Base-by-base conservation (phyloP, 2,113 vertebrate genomes). In the Motacilla alba region DNA sequence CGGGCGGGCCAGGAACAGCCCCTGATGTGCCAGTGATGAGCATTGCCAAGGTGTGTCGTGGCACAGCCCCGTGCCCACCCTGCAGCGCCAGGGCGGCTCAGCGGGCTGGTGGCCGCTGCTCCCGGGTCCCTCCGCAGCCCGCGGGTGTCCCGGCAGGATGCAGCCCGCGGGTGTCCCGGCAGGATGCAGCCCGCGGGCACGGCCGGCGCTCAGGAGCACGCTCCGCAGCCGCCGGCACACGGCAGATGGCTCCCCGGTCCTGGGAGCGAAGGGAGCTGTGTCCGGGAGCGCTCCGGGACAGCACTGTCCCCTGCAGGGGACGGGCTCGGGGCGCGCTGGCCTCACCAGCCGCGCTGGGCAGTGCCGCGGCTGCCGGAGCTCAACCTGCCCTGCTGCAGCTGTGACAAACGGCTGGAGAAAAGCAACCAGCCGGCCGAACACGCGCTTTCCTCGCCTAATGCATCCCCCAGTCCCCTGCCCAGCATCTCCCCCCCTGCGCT, bases 71-170 rank as follows among this genome's bases (percentile, higher is more conserved):
- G 1, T 28, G 39, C 2, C 28, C 63, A 3, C 4, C 1, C n/a
- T 0, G 3, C 44, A 2, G 0, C 4, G 53, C 53, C 4, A 0
- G 0, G 0, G 55, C 30, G 59, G 17, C 46, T 8, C 2, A 3
- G n/a, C 1, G 4, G 33, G 41, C 31, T 16, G 30, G 11, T 1
- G 52, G 62, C 44, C 5, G 12, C 44, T 41, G 5, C 12, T 39
- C 21, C 56, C 75, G 4, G 4, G 28, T 44, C 19, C 26, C 50
- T 6, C 2, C 13, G 18, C 47, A 3, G 24, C 8, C 31, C 53
- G 4, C n/a, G 20, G 24, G 3, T 31, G 39, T 28, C 69, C 69
- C 5, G 14, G 23, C 7, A n/a, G n/a, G n/a, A n/a, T n/a, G n/a
- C n/a, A n/a, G n/a, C n/a, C 35, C 35, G 35, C 35, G 35, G 35